Evolutionary conservation across 37 sponge, comb jelly and placozoan species (phyloP).

Genomic region (Agelas oroides): DNA sequence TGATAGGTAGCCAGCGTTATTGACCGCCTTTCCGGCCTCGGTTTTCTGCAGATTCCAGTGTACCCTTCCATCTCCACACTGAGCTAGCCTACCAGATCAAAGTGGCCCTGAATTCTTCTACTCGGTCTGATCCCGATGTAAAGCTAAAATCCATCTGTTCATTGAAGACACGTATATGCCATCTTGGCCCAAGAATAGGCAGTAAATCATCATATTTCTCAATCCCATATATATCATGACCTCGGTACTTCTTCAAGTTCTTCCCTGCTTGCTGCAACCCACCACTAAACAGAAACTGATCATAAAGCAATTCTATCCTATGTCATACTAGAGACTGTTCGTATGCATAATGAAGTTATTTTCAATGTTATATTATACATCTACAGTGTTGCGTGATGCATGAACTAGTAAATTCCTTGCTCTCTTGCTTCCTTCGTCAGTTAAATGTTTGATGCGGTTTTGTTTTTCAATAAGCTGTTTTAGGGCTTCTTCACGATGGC

Average conservation of each 20-base stretch:
- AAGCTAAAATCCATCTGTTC: background rate
- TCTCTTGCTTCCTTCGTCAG: no score
- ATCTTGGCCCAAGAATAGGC: background rate
- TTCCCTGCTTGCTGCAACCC: background rate
- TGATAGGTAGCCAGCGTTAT: no score
- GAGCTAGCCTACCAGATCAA: slow-evolving; percentile 38
- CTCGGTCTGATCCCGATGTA: slow-evolving; percentile 9
- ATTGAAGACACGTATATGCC: background rate
- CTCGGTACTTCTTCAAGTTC: background rate
- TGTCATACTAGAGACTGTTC: no score
- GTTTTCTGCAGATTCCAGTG: background rate
- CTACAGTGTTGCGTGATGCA: no score
- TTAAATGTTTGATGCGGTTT: no score
- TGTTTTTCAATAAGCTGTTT: no score
- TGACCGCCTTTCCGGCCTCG: no score
- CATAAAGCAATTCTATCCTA: background rate
- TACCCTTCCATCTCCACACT: background rate
- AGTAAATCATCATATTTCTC: background rate
- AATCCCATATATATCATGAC: background rate
- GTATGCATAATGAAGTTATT: no score
- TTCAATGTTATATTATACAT: no score
- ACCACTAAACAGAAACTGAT: background rate
- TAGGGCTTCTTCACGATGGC: no score
- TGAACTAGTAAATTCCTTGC: no score
- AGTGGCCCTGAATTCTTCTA: background rate